phyloP scores from a whole-genome alignment of 2,797 vertebrate species.

The Phalloptychus januarius region DNA sequence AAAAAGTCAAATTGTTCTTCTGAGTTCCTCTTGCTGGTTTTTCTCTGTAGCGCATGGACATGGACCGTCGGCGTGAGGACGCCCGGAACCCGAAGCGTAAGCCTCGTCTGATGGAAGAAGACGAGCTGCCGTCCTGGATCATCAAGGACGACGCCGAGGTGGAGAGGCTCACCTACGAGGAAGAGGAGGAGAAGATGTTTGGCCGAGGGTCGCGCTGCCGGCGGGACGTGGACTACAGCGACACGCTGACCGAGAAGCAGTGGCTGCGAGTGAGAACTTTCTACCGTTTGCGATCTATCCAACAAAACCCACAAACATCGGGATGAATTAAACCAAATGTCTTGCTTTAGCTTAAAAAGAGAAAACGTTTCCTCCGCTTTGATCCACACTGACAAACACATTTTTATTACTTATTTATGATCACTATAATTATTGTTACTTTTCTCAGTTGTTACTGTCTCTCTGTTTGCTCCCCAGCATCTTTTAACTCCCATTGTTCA shows the following conservation, averaged over 20 bases:
- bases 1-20: neutral
- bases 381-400: neutral
- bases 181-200: conserved; percentile 97
- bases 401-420: too few species aligned
- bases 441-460: too few species aligned
- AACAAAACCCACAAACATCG: neutral
- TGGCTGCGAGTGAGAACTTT: conserved; percentile 89
- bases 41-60: conserved; percentile 90
- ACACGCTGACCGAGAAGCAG: conserved; percentile 95
- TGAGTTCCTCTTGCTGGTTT: neutral
- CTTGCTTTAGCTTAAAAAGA: neutral
- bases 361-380: neutral
- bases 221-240: conserved; percentile 96
- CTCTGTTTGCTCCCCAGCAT: too few species aligned
- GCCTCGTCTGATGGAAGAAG: conserved; percentile 96
- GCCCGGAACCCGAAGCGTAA: conserved; percentile 95
- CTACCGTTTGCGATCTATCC: neutral
- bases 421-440: too few species aligned
- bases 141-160: conserved; percentile 98
- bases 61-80: conserved; percentile 95
- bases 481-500: too few species aligned
- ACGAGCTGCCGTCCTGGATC: conserved; percentile 97
- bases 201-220: conserved; percentile 94
- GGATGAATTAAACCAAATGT: neutral
- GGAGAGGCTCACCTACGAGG: conserved; percentile 95